Percentiles rank a stretch among this genome's conserved stretches.
These are phyloP conservation scores for Hafferia zeledoni DNA, from an alignment of 2,797 vertebrate species.

Conservation along the genomic window DNA sequence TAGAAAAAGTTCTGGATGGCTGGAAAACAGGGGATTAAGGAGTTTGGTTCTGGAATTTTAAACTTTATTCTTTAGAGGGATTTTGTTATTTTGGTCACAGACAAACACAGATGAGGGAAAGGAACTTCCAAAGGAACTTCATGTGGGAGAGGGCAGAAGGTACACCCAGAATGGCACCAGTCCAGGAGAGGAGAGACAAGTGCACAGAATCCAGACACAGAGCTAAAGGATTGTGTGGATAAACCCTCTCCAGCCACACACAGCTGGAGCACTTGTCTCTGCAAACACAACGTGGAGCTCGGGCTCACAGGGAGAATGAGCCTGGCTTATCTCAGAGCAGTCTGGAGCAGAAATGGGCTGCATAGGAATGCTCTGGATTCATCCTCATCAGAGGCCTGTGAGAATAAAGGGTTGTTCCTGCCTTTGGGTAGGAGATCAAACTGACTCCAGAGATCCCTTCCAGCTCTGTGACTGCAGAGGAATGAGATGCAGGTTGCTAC, in stretches of 20 bases:
- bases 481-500: conserved; percentile 32
- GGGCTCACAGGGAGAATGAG: not conserved
- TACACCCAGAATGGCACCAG: not conserved
- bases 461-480: conserved; percentile 21
- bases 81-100: not conserved
- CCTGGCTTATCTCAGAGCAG: conserved; percentile 1
- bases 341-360: conserved; percentile 5
- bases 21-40: not conserved
- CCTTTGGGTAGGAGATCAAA: conserved; percentile 56
- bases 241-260: not conserved
- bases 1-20: not conserved
- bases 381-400: conserved; percentile 6
- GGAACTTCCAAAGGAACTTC: not conserved
- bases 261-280: not conserved
- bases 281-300: not conserved
- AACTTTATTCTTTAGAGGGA: not conserved
- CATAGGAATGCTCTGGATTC: not conserved
- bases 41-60: not conserved
- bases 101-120: not conserved
- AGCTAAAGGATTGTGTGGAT: not conserved
- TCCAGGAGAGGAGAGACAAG: not conserved
- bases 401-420: conserved; percentile 47
- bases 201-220: not conserved
- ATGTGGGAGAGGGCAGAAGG: not conserved
- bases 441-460: conserved; percentile 42